phyloP scores from a whole-genome alignment of 2,797 vertebrate species.

The Heterohyrax brucei region DNA sequence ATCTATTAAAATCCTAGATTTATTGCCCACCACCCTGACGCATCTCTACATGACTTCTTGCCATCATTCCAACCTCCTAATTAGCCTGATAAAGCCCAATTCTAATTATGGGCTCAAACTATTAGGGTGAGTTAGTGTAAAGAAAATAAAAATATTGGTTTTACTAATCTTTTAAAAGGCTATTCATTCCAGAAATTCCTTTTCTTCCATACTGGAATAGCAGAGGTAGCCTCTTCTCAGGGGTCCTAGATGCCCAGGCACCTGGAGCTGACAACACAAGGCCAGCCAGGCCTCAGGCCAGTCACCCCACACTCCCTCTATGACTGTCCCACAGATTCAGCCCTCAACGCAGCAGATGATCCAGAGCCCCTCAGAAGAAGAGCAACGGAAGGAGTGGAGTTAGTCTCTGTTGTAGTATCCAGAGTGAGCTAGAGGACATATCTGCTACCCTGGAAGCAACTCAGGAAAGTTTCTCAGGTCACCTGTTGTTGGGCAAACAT shows the following conservation, averaged over 20 bases:
- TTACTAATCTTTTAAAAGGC: constrained; percentile 83
- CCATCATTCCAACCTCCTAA: constrained; percentile 86
- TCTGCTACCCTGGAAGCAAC: not conserved
- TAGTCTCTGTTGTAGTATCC: not conserved
- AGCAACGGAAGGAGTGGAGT: not conserved
- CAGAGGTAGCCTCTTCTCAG: constrained; percentile 21
- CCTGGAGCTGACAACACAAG: not conserved
- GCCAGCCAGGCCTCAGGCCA: not conserved
- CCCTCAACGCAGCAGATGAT: not conserved
- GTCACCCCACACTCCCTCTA: not conserved
- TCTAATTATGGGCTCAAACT: constrained; percentile 88
- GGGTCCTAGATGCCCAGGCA: not conserved
- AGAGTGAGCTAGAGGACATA: not conserved
- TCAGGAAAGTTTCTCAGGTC: constrained; percentile 35
- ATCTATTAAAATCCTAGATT: constrained; percentile 84
- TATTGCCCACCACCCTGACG: constrained; percentile 75
- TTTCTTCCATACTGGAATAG: constrained; percentile 57
- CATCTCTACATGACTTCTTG: constrained; percentile 84
- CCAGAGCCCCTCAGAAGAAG: constrained; percentile 5
- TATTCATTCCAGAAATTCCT: constrained; percentile 73
- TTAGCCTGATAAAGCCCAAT: constrained; percentile 87
- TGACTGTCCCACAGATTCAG: constrained; percentile 23
- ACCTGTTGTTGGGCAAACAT: constrained; percentile 41
- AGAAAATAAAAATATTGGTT: constrained; percentile 85
- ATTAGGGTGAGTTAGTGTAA: constrained; percentile 81